Evolutionary conservation across 2,797 vertebrate genomes (phyloP), one percentile per base, ranked within the genome.

Genomic region (Trachurus trachurus): DNA sequence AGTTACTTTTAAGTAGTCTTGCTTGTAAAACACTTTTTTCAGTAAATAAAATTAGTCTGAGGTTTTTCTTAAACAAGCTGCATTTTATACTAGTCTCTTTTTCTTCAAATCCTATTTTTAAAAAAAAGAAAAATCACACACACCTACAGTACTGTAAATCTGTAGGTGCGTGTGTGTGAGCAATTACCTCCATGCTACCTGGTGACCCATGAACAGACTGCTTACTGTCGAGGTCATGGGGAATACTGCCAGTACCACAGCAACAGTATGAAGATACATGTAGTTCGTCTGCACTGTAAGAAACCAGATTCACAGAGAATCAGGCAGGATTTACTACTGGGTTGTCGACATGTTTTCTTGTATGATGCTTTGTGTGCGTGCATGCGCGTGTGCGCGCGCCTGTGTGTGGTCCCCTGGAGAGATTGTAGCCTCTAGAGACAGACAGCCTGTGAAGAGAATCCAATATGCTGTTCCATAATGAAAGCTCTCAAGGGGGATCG

Each of bases 381-480:
- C 54, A 34, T 66, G 40, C 70, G 58, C 49, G 39, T 58, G 58
- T 71, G 21, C 68, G n/a, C 71, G n/a, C 40, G 19, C 69, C 50
- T 75, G 63, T 80, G 60, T 78, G 47, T 77, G 60, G 45, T 75
- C 87, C 86, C 63, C 74, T 75, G 50, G 60, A 78, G 83, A 71
- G 71, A 82, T 26, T 69, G 66, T 75, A 72, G 81, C 85, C 84
- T 87, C 66, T 54, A 82, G 78, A 90, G 86, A 85, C 81, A 76
- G 80, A 83, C 69, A 81, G 80, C 69, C 77, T 84, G 82, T 86
- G 89, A 90, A 86, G 89, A 90, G 84, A 92, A 93, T 93, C 89
- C 92, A 94, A 93, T 94, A 93, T 93, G 88, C 83, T 88, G 84
- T 92, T 89, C 81, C 85, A 86, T 95, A 94, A 95, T 95, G 92